Conservation (phyloP, 2,888 invertebrate species). For the Macaria notata region DNA sequence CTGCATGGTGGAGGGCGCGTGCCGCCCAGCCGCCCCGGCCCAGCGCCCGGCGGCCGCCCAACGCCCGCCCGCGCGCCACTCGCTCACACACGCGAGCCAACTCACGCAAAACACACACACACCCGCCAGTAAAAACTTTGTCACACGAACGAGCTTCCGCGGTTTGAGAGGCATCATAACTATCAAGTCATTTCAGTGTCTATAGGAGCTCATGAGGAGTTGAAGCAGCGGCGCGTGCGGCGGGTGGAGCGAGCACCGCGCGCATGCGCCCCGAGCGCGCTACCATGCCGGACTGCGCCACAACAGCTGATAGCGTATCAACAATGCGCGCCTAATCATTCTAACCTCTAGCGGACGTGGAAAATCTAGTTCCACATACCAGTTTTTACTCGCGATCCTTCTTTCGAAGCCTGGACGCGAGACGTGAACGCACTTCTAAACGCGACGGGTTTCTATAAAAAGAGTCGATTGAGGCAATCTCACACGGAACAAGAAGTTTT, state of each 20-base stretch:
- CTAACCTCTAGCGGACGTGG: conserved; percentile 68
- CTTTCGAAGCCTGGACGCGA: conserved; percentile 40
- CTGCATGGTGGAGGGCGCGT: conserved; percentile 66
- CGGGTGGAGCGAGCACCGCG: conserved; percentile 54
- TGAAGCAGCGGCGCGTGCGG: conserved; percentile 40
- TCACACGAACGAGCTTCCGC: conserved; percentile 61
- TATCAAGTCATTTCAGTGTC: conserved; percentile 7
- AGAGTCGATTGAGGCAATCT: conserved; percentile 56
- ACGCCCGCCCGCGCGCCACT: conserved; percentile 62
- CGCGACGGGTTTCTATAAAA: conserved; percentile 61
- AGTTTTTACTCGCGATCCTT: conserved; percentile 59
- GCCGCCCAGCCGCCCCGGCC: conserved; percentile 31
- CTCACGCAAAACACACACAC: conserved; percentile 70
- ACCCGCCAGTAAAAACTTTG: conserved; percentile 66
- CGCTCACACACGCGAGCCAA: conserved; percentile 70
- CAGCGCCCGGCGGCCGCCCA: conserved; percentile 47
- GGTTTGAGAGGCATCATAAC: conserved; percentile 46
- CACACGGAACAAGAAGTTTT: conserved; percentile 67
- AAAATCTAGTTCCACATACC: conserved; percentile 75
- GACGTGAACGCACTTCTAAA: conserved; percentile 56
- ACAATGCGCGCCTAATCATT: conserved; percentile 74
- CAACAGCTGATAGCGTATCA: conserved; percentile 80
- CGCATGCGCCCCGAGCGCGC: conserved; percentile 74
- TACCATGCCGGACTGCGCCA: conserved; percentile 76
- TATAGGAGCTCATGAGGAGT: not conserved